phyloP scores from a whole-genome alignment of 2,888 invertebrate genomes.

The Clistopyga incitator region DNA sequence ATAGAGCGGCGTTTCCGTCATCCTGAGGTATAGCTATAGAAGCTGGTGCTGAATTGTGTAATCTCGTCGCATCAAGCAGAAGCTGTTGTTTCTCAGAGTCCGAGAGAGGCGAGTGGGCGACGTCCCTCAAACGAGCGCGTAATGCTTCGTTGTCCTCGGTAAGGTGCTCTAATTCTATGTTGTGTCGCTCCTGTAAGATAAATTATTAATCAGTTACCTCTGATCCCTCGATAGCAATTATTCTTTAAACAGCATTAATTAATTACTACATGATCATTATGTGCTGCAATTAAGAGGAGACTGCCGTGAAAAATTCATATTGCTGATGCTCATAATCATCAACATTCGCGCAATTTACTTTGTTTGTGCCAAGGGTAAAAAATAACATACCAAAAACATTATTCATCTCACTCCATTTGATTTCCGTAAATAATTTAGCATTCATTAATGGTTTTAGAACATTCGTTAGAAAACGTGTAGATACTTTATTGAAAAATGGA shows the following conservation, averaged over 20 bases:
- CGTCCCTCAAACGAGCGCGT: slow-evolving; percentile 91
- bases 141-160: slow-evolving; percentile 92
- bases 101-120: slow-evolving; percentile 92
- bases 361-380: too few species aligned
- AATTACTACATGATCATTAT: too few species aligned
- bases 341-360: too few species aligned
- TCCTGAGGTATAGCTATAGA: slow-evolving; percentile 87
- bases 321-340: too few species aligned
- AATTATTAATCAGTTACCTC: background rate
- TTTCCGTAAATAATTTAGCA: too few species aligned
- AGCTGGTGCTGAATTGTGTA: slow-evolving; percentile 93
- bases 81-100: slow-evolving; percentile 94
- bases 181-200: slow-evolving; percentile 86
- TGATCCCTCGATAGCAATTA: background rate
- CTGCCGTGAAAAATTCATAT: too few species aligned
- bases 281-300: background rate
- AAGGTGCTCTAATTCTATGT: slow-evolving; percentile 88
- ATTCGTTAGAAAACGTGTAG: too few species aligned
- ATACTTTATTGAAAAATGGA: too few species aligned
- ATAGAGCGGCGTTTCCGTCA: slow-evolving; percentile 68
- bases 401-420: too few species aligned
- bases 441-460: too few species aligned
- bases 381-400: too few species aligned
- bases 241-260: background rate
- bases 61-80: slow-evolving; percentile 89